These are phyloP conservation scores for Cephus cinctus DNA, from an alignment of 1,140 invertebrate species.

Conservation along the genomic window DNA sequence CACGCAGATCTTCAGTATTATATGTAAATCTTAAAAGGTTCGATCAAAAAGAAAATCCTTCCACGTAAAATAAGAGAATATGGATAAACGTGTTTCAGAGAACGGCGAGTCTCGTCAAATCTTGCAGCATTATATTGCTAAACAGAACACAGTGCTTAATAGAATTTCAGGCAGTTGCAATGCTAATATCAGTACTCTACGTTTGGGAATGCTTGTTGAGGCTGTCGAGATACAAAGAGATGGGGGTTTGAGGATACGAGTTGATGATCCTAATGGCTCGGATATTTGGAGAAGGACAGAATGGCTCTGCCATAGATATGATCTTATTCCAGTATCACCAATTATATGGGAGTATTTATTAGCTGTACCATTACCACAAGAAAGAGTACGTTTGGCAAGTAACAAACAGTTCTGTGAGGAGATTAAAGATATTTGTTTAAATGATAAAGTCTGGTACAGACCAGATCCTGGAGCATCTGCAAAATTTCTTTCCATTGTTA, in stretches of 20 bases:
- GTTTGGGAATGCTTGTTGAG: conserved; percentile 38
- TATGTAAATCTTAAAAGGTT: too few relatives aligned
- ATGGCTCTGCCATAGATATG: conserved; percentile 40
- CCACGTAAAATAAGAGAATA: too few relatives aligned
- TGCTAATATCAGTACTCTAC: conserved; percentile 29
- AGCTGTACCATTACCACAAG: conserved; percentile 50
- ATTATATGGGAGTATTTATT: conserved; percentile 55
- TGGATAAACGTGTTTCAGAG: too few relatives aligned
- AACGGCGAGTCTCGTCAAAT: too few relatives aligned
- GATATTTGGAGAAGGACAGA: conserved; percentile 39
- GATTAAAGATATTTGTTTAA: conserved; percentile 43
- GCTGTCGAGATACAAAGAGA: conserved; percentile 27
- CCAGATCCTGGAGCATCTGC: conserved; percentile 12
- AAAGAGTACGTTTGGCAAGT: conserved; percentile 54
- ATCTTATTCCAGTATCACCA: conserved; percentile 39
- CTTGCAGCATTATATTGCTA: conserved; percentile 37
- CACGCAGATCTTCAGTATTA: too few relatives aligned
- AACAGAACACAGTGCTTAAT: conserved; percentile 31
- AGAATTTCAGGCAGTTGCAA: conserved; percentile 33
- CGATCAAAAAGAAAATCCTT: too few relatives aligned
- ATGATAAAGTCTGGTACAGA: conserved; percentile 33
- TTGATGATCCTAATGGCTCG: conserved; percentile 25
- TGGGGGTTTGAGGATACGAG: conserved; percentile 25
- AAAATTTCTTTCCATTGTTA: conserved; percentile 47
- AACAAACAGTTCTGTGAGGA: conserved; percentile 50